Evolutionary conservation across 2,113 vertebrate species (phyloP).

Genomic region (Ptyas mucosa): DNA sequence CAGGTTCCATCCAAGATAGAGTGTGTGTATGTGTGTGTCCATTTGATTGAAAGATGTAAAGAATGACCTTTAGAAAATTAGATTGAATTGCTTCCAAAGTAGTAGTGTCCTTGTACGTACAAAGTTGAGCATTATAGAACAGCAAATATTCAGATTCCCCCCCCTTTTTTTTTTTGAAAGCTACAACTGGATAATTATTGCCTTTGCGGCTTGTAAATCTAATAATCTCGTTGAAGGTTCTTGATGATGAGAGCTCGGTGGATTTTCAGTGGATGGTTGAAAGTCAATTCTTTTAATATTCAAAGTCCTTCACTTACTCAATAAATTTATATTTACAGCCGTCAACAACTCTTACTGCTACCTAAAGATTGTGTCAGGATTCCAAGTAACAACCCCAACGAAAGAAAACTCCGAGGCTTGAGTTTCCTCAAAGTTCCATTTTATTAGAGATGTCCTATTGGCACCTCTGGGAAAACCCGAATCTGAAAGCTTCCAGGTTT

Average conservation of each 20-base stretch:
- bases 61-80: neutral
- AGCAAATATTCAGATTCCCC: neutral
- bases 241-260: neutral
- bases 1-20: neutral
- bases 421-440: too few relatives aligned
- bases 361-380: neutral
- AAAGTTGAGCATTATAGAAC: neutral
- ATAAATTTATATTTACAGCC: neutral
- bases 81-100: neutral
- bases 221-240: neutral
- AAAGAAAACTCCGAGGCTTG: too few relatives aligned
- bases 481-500: too few relatives aligned
- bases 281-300: neutral
- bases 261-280: neutral
- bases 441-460: too few relatives aligned
- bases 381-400: too few relatives aligned
- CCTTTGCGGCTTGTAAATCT: neutral
- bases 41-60: neutral
- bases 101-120: neutral
- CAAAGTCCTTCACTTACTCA: neutral
- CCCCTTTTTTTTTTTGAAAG: neutral
- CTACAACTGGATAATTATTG: neutral
- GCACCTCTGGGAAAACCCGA: too few relatives aligned
- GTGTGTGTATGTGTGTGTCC: neutral
- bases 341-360: neutral